Conservation (phyloP, 2,797 vertebrate genomes). For the Cephalopachus bancanus region DNA sequence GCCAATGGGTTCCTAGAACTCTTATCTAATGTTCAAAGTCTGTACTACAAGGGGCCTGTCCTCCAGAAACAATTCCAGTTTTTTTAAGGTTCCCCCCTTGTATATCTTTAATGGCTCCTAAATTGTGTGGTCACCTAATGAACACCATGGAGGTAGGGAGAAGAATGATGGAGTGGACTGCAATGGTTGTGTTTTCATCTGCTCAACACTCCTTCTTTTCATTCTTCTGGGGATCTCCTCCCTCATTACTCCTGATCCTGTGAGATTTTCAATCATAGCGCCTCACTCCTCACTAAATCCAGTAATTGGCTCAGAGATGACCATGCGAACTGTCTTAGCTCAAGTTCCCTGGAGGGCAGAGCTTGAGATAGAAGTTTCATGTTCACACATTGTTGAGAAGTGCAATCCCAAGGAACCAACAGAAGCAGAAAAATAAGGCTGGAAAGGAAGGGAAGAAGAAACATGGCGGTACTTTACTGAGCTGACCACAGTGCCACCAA, state of each 20-base stretch:
- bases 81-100: no score
- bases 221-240: background rate
- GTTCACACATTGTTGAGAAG: background rate
- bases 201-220: background rate
- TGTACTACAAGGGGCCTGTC: no score
- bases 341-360: background rate
- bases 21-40: no score
- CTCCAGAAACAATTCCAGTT: no score
- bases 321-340: background rate
- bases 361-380: background rate
- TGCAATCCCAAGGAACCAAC: background rate
- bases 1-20: no score
- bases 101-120: background rate
- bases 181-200: background rate
- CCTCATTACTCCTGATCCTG: background rate
- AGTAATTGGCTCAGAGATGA: background rate
- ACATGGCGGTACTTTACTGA: background rate
- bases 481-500: background rate
- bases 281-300: background rate
- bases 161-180: background rate
- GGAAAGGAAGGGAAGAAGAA: background rate
- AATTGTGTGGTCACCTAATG: background rate
- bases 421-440: background rate
- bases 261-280: background rate
- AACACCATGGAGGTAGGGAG: background rate